Base-by-base conservation (phyloP, 2,113 vertebrate species). In the Verasper variegatus region DNA sequence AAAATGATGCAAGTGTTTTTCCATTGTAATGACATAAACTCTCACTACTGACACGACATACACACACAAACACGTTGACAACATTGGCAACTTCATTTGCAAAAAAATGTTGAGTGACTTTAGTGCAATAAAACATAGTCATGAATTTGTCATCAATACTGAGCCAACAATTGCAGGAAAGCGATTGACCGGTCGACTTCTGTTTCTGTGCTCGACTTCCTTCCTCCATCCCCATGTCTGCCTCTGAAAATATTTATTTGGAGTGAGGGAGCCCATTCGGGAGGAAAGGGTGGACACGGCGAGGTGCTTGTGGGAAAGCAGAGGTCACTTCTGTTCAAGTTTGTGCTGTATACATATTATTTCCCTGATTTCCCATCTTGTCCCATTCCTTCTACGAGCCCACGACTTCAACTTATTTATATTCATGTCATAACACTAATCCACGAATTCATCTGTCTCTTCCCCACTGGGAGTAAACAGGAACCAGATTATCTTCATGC, bases 141-240 rank as follows among this genome's bases (percentile, higher is more conserved):
- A 61, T 67, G 15, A 74, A 68, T 71, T 40, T 76, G 42, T 84
- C 72, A 62, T 57, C 62, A 66, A 59, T 6, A 20, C 12, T 47
- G 59, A 85, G 24, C 3, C 14, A 69, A 89, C 84, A 90, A 84
- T 79, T 35, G 42, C 60, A 84, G 87, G 79, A 88, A 83, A 73
- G 49, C 0, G 0, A 56, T 0, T n/a, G 54, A 40, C 73, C 0
- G 0, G 54, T 0, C 24, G 54, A 40, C 73, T 71, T 37, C 45
- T 55, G 24, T 59, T 57, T 60, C 63, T 57, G 12, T 68, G 18
- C 35, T n/a, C 40, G 73, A 59, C 61, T 85, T 90, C 85, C 81
- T 90, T 86, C 82, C 84, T 65, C 31, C 26, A 59, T 47, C 24
- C 20, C 63, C 51, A 11, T 2, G 21, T 26, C 40, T 56, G 51